Conservation (phyloP, 1,140 invertebrate genomes). For the Centruroides vittatus region DNA sequence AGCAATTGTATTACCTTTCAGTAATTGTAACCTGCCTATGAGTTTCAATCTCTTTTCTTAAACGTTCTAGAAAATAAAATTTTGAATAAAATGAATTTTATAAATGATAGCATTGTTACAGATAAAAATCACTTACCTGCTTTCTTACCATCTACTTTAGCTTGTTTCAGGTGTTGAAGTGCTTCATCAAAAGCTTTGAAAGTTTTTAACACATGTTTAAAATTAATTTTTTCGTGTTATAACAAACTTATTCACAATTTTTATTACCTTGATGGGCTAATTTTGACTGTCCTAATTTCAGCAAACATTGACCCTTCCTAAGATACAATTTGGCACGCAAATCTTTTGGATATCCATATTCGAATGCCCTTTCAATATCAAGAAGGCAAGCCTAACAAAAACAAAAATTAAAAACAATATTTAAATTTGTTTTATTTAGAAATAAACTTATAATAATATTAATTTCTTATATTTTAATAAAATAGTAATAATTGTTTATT, state of each 20-base stretch:
- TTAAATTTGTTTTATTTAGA: too few relatives aligned
- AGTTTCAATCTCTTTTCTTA: slow-evolving; percentile 9
- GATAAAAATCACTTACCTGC: slow-evolving; percentile 4
- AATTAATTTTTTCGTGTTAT: too few relatives aligned
- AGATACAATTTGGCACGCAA: slow-evolving; percentile 61
- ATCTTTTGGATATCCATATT: slow-evolving; percentile 53
- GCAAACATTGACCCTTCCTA: slow-evolving; percentile 54
- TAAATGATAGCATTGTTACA: too few relatives aligned
- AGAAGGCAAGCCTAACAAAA: slow-evolving; percentile 21
- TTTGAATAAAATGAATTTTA: neutral
- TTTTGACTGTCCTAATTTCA: slow-evolving; percentile 50
- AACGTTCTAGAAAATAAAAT: slow-evolving; percentile 3
- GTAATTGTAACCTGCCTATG: neutral
- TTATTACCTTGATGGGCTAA: slow-evolving; percentile 49
- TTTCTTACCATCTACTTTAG: slow-evolving; percentile 3
- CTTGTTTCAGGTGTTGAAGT: slow-evolving; percentile 6
- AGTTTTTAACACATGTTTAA: neutral
- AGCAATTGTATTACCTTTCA: too few relatives aligned
- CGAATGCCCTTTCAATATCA: slow-evolving; percentile 54
- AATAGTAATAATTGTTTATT: too few relatives aligned
- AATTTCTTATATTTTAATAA: too few relatives aligned
- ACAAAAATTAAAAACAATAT: too few relatives aligned
- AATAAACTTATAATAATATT: too few relatives aligned
- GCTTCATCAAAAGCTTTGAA: slow-evolving; percentile 10
- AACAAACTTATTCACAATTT: neutral